Evolutionary conservation across 2,797 vertebrate genomes (phyloP).

Genomic region (Gadopsis marmoratus): DNA sequence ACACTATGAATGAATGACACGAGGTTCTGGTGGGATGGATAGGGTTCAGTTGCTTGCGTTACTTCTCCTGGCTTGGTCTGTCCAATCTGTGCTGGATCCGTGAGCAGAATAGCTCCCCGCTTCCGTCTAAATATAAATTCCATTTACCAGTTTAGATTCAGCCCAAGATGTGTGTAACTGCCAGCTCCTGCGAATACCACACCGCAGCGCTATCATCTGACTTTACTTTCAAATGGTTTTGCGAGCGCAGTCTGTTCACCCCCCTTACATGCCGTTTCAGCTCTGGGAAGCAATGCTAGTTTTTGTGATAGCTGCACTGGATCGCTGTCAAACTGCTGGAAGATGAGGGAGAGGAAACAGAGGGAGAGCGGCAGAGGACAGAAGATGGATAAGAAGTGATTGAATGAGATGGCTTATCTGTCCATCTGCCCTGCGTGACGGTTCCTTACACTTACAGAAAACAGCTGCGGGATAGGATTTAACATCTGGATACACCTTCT

Average conservation of each 20-base stretch:
- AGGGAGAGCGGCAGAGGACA: background rate
- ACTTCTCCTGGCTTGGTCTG: background rate
- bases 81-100: background rate
- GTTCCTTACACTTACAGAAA: background rate
- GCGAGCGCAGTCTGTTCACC: background rate
- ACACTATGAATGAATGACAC: background rate
- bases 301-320: background rate
- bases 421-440: conserved; percentile 54
- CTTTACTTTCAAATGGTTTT: background rate
- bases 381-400: conserved; percentile 22
- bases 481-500: conserved; percentile 61
- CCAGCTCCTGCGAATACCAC: background rate
- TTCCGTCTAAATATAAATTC: conserved; percentile 38
- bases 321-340: background rate
- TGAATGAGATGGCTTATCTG: conserved; percentile 54
- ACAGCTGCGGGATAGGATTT: conserved; percentile 58
- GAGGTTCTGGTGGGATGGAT: background rate
- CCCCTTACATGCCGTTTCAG: background rate
- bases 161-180: conserved; percentile 13
- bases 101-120: background rate
- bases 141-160: conserved; percentile 15
- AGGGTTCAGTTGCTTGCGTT: conserved; percentile 6
- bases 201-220: background rate
- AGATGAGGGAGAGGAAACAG: conserved; percentile 12
- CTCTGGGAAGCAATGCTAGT: background rate